Evolutionary conservation across 2,113 vertebrate genomes (phyloP).

Genomic region (Apteryx owenii): DNA sequence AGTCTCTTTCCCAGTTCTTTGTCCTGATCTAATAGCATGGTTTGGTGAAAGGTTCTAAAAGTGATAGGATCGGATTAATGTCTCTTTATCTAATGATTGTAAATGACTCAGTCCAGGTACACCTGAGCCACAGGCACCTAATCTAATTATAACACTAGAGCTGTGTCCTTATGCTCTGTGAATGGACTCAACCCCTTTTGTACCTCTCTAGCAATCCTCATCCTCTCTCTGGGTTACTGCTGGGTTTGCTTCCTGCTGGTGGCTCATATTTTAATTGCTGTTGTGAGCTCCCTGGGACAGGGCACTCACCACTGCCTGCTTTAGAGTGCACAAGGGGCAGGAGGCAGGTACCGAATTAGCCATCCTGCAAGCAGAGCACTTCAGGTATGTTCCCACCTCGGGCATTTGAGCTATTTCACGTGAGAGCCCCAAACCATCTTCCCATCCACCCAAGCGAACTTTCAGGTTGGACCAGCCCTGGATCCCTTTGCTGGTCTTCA

Average conservation of each 20-base stretch:
- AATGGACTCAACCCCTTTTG: neutral
- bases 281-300: neutral
- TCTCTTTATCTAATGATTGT: neutral
- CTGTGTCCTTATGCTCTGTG: neutral
- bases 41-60: neutral
- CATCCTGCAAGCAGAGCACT: neutral
- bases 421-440: neutral
- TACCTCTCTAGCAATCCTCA: neutral
- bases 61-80: neutral
- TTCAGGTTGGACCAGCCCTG: neutral
- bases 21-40: neutral
- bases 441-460: neutral
- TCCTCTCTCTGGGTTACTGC: neutral
- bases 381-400: neutral
- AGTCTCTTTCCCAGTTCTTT: neutral
- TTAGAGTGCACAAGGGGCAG: neutral
- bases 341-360: neutral
- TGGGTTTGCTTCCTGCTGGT: neutral
- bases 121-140: neutral
- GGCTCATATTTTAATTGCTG: neutral
- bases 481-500: slow-evolving; percentile 8
- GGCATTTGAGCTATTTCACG: neutral
- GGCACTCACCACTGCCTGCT: neutral
- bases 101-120: neutral
- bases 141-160: neutral